These are phyloP conservation scores for Dendroctonus ponderosae DNA, from an alignment of 1,140 invertebrate species.

Conservation along the genomic window DNA sequence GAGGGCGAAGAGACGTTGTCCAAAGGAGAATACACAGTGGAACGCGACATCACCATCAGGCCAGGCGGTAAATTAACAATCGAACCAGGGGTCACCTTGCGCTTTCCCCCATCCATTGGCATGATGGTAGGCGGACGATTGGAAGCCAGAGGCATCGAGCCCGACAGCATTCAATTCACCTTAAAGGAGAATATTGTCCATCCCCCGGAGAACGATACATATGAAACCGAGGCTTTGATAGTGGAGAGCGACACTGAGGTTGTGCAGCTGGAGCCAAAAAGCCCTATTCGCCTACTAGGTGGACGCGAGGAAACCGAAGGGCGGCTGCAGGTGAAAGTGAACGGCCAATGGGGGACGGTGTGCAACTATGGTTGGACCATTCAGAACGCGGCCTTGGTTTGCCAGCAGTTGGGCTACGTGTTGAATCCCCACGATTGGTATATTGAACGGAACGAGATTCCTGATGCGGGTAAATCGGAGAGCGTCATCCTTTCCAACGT, in stretches of 20 bases:
- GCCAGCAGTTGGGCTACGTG: slow-evolving; percentile 91
- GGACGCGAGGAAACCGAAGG: slow-evolving; percentile 74
- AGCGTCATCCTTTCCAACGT: slow-evolving; percentile 83
- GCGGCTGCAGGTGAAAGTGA: slow-evolving; percentile 75
- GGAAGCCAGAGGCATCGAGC: slow-evolving; percentile 74
- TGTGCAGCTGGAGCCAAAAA: slow-evolving; percentile 55
- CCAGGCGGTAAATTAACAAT: slow-evolving; percentile 84
- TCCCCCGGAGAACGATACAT: slow-evolving; percentile 62
- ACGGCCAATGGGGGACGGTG: slow-evolving; percentile 92
- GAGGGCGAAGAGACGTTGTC: slow-evolving; percentile 78
- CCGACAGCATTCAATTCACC: slow-evolving; percentile 75
- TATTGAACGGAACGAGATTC: slow-evolving; percentile 76
- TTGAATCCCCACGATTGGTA: slow-evolving; percentile 92
- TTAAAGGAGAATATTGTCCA: slow-evolving; percentile 70
- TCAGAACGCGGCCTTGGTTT: slow-evolving; percentile 87
- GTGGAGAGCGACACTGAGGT: slow-evolving; percentile 54
- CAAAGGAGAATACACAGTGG: slow-evolving; percentile 79
- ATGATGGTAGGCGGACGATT: slow-evolving; percentile 94
- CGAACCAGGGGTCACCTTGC: slow-evolving; percentile 81
- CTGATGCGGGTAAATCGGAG: slow-evolving; percentile 72
- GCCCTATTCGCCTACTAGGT: slow-evolving; percentile 74
- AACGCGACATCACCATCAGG: slow-evolving; percentile 86
- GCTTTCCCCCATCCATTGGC: slow-evolving; percentile 87
- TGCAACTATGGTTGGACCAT: slow-evolving; percentile 96
- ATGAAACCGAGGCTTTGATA: slow-evolving; percentile 56